A percentile compares a stretch with the other conserved stretches of the same genome.
phyloP scores from a whole-genome alignment of 2,113 vertebrate genomes.

The Shinisaurus crocodilurus region DNA sequence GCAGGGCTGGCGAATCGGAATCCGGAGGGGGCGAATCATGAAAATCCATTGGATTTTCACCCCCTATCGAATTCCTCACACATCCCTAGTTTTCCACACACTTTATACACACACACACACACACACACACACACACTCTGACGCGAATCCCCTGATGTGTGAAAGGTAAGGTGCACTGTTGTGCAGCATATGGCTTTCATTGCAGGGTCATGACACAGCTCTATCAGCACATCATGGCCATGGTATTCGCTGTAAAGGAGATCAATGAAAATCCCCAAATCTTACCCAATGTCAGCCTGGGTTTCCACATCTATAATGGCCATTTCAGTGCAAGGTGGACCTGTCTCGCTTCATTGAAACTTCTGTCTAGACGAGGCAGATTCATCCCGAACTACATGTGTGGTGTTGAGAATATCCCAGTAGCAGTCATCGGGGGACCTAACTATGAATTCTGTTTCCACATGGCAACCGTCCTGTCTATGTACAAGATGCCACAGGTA shows the following conservation, averaged over 20 bases:
- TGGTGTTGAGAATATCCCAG: neutral
- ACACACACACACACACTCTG: no score
- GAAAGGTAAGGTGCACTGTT: neutral
- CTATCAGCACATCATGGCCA: neutral
- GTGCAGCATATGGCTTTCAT: neutral
- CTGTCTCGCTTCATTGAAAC: neutral
- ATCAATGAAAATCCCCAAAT: neutral
- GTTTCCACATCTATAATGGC: neutral
- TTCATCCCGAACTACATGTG: slow-evolving; percentile 2
- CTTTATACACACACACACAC: no score
- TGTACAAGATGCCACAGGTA: neutral
- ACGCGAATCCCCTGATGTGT: no score
- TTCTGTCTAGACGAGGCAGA: neutral
- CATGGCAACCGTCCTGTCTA: neutral
- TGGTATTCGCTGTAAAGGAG: neutral
- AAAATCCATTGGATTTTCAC: no score
- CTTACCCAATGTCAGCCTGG: neutral
- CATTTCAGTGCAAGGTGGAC: neutral
- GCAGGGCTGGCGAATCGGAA: no score
- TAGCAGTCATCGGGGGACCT: slow-evolving; percentile 6
- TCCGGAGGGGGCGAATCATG: no score
- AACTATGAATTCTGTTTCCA: neutral
- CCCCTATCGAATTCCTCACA: no score
- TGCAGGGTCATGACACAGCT: neutral
- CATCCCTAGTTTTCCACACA: no score